These are phyloP conservation scores for Myocastor coypus DNA, from an alignment of 2,113 vertebrate genomes.

Conservation along the genomic window DNA sequence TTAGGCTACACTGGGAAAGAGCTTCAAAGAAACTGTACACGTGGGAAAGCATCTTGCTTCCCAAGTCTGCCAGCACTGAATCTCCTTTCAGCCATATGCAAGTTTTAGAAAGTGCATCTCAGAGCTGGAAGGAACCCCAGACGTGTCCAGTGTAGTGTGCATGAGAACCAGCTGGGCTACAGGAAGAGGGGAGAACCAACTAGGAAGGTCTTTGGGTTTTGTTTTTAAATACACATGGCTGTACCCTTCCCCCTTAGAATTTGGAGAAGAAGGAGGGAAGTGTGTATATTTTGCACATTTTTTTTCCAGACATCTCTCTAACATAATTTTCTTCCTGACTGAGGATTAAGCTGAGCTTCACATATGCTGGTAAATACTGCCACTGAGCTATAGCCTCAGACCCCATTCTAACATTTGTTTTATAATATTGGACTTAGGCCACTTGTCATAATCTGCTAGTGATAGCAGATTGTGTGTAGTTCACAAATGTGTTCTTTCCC, in stretches of 20 bases:
- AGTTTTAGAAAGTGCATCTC: neutral
- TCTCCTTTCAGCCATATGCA: neutral
- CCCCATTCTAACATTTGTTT: neutral
- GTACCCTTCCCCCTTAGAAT: neutral
- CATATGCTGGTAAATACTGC: too few relatives aligned
- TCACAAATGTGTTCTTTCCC: neutral
- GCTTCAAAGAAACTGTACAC: neutral
- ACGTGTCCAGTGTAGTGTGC: neutral
- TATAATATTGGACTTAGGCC: neutral
- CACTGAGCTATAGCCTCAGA: neutral
- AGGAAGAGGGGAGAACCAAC: neutral
- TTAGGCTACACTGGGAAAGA: neutral
- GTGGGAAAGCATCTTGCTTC: neutral
- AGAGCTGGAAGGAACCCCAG: neutral
- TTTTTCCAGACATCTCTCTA: neutral
- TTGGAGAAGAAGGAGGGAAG: neutral
- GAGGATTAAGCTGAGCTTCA: neutral
- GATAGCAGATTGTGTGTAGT: neutral
- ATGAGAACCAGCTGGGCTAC: neutral
- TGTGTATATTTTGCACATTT: neutral
- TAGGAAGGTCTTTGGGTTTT: neutral
- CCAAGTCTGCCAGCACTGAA: neutral
- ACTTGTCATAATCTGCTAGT: neutral
- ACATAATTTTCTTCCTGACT: neutral
- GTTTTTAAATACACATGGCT: neutral